A percentile compares a stretch with the other conserved stretches of the same genome.
Evolutionary conservation across 1,140 invertebrate genomes (phyloP).

Genomic region (Platyscapa corneri): DNA sequence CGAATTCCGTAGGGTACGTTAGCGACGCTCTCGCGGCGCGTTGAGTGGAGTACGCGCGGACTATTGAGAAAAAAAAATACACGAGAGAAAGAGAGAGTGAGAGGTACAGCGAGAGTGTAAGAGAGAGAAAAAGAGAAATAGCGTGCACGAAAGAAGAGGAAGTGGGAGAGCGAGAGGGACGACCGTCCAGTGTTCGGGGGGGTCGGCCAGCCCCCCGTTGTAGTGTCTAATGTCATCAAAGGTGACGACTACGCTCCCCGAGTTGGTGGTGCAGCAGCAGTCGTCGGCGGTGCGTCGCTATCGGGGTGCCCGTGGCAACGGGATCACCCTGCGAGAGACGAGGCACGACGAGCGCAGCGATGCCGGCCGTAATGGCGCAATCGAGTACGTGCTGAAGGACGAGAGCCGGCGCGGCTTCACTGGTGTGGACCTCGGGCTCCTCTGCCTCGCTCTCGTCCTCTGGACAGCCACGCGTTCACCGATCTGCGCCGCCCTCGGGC

Average conservation of each 20-base stretch:
- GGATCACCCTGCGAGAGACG: conserved; percentile 53
- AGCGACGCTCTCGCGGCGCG: not conserved
- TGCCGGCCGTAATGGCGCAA: conserved; percentile 54
- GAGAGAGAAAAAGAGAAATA: not conserved
- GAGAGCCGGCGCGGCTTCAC: conserved; percentile 50
- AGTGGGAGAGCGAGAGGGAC: not conserved
- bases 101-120: not conserved
- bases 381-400: conserved; percentile 58
- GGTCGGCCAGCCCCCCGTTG: conserved; percentile 14
- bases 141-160: not conserved
- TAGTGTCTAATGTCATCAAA: conserved; percentile 44
- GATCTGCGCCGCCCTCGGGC: conserved; percentile 17
- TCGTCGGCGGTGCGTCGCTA: conserved; percentile 23
- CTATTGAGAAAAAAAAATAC: not conserved
- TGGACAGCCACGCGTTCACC: conserved; percentile 40
- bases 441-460: conserved; percentile 46
- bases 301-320: conserved; percentile 57
- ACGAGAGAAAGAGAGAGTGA: not conserved
- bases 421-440: conserved; percentile 47
- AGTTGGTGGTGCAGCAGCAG: conserved; percentile 1
- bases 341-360: conserved; percentile 10
- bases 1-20: conserved; percentile 2
- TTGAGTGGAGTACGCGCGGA: not conserved
- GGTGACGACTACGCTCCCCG: conserved; percentile 9
- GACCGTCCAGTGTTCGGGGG: not conserved